A percentile compares a stretch with the other conserved stretches of the same genome.
These are phyloP conservation scores for Pseudochaenichthys georgianus DNA, from an alignment of 2,797 vertebrate species.

Conservation along the genomic window DNA sequence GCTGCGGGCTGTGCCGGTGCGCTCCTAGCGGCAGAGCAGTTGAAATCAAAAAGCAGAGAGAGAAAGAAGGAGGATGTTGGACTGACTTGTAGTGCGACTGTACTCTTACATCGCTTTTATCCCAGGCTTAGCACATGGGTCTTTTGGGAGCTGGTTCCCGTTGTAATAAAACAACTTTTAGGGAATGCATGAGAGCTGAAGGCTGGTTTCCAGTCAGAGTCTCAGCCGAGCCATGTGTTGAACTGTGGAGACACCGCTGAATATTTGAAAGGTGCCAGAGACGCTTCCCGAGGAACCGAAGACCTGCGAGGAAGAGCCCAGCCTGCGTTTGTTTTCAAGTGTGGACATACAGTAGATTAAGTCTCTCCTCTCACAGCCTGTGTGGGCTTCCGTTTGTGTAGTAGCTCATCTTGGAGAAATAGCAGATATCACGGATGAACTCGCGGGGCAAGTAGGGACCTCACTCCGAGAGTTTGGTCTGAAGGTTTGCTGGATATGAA, in stretches of 20 bases:
- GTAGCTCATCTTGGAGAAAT: constrained; percentile 26
- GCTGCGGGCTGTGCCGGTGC: constrained; percentile 79
- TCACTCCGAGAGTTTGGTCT: constrained; percentile 61
- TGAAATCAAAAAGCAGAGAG: constrained; percentile 61
- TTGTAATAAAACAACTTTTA: constrained; percentile 58
- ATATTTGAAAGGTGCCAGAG: constrained; percentile 70
- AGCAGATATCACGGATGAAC: constrained; percentile 52
- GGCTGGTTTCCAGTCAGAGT: constrained; percentile 20
- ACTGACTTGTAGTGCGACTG: constrained; percentile 73
- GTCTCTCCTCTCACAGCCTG: neutral
- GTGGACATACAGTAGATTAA: constrained; percentile 40
- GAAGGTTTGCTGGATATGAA: constrained; percentile 66
- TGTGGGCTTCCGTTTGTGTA: constrained; percentile 1
- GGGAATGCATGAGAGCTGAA: constrained; percentile 34
- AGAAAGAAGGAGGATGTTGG: constrained; percentile 68
- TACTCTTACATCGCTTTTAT: constrained; percentile 58
- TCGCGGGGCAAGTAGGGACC: constrained; percentile 53
- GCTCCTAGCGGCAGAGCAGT: constrained; percentile 79
- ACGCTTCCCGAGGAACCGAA: constrained; percentile 64
- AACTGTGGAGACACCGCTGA: constrained; percentile 64
- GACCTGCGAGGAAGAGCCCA: constrained; percentile 48
- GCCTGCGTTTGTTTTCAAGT: constrained; percentile 3
- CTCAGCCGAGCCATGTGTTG: constrained; percentile 47
- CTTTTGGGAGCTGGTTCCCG: constrained; percentile 40
- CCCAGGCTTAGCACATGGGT: constrained; percentile 62